Evolutionary conservation across 2,113 vertebrate genomes (phyloP).

Genomic region (Mixornis gularis): DNA sequence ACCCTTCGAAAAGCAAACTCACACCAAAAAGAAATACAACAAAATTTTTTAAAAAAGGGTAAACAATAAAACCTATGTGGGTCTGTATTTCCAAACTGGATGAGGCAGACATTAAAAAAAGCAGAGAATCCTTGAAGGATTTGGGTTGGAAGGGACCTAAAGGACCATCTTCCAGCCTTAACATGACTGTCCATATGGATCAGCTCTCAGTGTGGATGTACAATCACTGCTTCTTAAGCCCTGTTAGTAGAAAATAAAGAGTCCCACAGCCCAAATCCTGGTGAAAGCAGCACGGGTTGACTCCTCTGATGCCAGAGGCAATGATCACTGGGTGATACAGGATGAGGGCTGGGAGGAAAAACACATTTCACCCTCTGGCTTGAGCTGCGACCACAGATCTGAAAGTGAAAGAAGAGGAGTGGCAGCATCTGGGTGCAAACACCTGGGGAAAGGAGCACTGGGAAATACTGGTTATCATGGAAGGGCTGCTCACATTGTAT

Average conservation of each 20-base stretch:
- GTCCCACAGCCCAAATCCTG: background rate
- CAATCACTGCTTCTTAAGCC: background rate
- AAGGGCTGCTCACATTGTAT: rapidly evolving
- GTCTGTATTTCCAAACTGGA: background rate
- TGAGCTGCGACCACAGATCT: rapidly evolving
- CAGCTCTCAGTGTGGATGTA: background rate
- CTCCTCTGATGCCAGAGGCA: background rate
- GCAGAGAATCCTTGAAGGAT: background rate
- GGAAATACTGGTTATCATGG: background rate
- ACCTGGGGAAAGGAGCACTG: background rate
- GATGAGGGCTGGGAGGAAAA: background rate
- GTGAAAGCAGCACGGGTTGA: rapidly evolving
- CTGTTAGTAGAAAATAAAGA: background rate
- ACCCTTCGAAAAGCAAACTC: background rate
- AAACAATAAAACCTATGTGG: background rate
- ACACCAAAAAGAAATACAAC: background rate
- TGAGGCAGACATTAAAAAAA: background rate
- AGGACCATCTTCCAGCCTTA: background rate
- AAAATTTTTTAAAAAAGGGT: background rate
- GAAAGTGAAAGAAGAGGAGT: background rate
- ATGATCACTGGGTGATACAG: no score
- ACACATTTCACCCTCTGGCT: background rate
- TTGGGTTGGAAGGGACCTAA: background rate
- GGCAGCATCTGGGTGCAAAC: background rate
- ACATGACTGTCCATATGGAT: rapidly evolving